Percentiles rank a stretch among this genome's conserved stretches.
These are phyloP conservation scores for Cliona cf. orientalis DNA, from an alignment of 37 sponge, comb jelly and placozoan genomes.

Conservation along the genomic window DNA sequence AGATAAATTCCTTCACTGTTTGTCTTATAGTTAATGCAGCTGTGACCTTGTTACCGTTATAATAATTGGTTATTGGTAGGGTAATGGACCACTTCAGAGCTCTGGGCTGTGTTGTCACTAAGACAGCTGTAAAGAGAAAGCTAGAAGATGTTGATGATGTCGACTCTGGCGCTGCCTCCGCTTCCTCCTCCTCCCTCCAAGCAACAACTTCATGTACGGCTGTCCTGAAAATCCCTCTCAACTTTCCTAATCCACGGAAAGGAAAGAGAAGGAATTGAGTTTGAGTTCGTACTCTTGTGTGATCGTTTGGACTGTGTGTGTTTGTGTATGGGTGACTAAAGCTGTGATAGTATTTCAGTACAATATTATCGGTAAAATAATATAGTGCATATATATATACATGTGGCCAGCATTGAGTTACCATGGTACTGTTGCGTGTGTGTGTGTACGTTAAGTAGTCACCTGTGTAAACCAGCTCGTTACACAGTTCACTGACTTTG, in stretches of 20 bases:
- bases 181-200: not conserved
- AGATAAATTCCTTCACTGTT: no score
- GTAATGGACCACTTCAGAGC: conserved; percentile 45
- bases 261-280: conserved; percentile 3
- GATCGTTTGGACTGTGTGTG: not conserved
- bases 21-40: not conserved
- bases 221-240: conserved; percentile 45
- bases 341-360: no score
- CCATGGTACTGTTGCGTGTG: no score
- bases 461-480: no score
- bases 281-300: not conserved
- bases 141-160: not conserved
- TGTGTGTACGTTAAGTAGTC: no score
- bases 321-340: no score
- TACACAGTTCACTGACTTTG: no score
- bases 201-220: conserved; percentile 1
- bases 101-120: conserved; percentile 43
- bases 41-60: not conserved
- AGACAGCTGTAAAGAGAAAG: conserved; percentile 17
- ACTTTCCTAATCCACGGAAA: conserved; percentile 36
- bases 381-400: no score
- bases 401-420: no score
- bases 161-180: not conserved
- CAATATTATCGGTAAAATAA: no score
- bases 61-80: conserved; percentile 7